Conservation (phyloP, 2,797 vertebrate species). For the Lepus oiostolus region DNA sequence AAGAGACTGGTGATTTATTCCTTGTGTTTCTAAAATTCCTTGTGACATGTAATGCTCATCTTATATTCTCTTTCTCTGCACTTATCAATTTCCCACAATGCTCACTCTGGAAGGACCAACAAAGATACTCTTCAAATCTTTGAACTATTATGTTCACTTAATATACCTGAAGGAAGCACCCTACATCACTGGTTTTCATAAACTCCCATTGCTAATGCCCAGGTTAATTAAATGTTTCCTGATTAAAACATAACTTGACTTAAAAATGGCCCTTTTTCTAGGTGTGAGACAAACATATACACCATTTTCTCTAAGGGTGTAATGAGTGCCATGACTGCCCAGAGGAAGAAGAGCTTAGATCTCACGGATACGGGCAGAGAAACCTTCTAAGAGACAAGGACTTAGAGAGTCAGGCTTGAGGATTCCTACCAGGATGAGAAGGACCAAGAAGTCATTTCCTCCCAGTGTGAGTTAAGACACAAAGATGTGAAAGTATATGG, state of each 20-base stretch:
- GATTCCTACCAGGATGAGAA: background rate
- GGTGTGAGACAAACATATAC: background rate
- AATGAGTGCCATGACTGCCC: background rate
- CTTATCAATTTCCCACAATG: background rate
- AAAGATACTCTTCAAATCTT: background rate
- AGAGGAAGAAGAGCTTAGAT: background rate
- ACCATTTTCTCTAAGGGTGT: background rate
- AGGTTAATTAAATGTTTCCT: conserved; percentile 9
- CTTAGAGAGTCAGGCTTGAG: background rate
- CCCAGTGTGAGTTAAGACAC: background rate
- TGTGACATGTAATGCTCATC: background rate
- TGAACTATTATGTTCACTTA: background rate
- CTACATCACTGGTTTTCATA: background rate
- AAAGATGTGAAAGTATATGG: background rate
- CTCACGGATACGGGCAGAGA: background rate
- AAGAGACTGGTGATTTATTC: background rate
- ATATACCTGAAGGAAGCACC: background rate
- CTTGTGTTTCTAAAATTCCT: background rate
- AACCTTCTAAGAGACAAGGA: background rate
- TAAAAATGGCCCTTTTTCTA: conserved; percentile 6
- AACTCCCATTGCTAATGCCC: background rate
- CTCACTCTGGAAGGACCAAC: no score
- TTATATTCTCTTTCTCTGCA: background rate
- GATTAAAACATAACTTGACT: background rate
- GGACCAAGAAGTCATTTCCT: background rate